phyloP scores from a whole-genome alignment of 2,113 vertebrate species.

The Trichomycterus rosablanca region DNA sequence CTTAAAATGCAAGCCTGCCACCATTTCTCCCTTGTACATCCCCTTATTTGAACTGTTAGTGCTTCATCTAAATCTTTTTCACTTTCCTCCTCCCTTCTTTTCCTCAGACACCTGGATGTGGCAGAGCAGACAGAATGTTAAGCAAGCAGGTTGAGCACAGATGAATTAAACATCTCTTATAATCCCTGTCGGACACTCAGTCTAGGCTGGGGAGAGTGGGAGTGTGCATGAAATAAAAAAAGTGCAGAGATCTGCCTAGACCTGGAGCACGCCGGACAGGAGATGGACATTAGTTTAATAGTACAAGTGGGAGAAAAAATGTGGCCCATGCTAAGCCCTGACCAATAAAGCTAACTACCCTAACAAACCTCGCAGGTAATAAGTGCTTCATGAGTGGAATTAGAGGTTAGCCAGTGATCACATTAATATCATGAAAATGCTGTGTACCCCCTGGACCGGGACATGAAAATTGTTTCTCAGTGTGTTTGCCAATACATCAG shows the following conservation, averaged over 20 bases:
- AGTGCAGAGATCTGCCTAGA: background rate
- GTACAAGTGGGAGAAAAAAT: constrained; percentile 64
- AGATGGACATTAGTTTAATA: constrained; percentile 60
- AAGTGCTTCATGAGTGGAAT: constrained; percentile 67
- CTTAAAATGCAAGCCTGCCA: constrained; percentile 33
- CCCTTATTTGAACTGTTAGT: constrained; percentile 25
- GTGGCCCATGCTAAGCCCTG: constrained; percentile 61
- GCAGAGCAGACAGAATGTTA: constrained; percentile 31
- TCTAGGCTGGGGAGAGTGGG: constrained; percentile 7
- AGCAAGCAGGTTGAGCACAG: constrained; percentile 31
- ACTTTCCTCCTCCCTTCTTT: constrained; percentile 6
- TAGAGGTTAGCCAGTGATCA: constrained; percentile 69
- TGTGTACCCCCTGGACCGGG: constrained; percentile 13
- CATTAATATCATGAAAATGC: constrained; percentile 66
- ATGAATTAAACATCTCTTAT: constrained; percentile 41
- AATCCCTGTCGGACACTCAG: constrained; percentile 30
- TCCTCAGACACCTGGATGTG: constrained; percentile 25
- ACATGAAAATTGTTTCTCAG: constrained; percentile 5
- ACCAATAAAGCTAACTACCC: constrained; percentile 73
- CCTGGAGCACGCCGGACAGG: constrained; percentile 36
- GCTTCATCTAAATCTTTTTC: constrained; percentile 33
- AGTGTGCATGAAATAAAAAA: constrained; percentile 18
- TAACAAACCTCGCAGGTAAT: constrained; percentile 69
- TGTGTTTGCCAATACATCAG: constrained; percentile 20
- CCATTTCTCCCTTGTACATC: background rate